Evolutionary conservation across 1,140 invertebrate species (phyloP).

Genomic region (Coptotermes formosanus): DNA sequence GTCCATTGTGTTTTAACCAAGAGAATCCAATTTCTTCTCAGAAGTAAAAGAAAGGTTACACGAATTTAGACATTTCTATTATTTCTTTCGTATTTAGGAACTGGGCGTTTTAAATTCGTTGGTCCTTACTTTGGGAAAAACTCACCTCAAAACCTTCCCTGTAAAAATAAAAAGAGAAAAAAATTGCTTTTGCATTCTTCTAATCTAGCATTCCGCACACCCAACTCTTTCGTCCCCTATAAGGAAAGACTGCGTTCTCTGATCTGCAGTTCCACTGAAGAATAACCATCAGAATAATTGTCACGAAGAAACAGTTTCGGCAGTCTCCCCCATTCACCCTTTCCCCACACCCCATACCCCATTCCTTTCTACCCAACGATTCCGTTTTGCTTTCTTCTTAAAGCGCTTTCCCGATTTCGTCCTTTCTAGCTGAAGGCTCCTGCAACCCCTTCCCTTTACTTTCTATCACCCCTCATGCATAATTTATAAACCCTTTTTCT

Average conservation of each 20-base stretch:
- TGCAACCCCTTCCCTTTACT: neutral
- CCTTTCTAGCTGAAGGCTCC: neutral
- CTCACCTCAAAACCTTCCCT: neutral
- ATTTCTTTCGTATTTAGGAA: neutral
- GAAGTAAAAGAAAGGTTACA: neutral
- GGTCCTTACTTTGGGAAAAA: neutral
- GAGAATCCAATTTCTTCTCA: neutral
- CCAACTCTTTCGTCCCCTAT: neutral
- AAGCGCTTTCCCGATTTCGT: neutral
- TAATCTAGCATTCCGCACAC: neutral
- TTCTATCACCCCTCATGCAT: neutral
- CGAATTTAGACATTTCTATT: neutral
- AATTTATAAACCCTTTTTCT: neutral
- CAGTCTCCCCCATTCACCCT: neutral
- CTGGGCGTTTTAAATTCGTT: neutral
- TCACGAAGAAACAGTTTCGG: neutral
- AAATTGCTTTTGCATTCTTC: neutral
- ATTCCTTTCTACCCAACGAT: neutral
- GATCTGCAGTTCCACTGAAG: neutral
- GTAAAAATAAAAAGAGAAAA: neutral
- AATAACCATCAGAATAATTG: neutral
- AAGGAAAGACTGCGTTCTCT: neutral
- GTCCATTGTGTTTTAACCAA: neutral
- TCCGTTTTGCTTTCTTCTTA: neutral
- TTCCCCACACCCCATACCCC: neutral